Base-by-base conservation (phyloP, 1,140 invertebrate genomes). In the Meloidogyne chitwoodi region DNA sequence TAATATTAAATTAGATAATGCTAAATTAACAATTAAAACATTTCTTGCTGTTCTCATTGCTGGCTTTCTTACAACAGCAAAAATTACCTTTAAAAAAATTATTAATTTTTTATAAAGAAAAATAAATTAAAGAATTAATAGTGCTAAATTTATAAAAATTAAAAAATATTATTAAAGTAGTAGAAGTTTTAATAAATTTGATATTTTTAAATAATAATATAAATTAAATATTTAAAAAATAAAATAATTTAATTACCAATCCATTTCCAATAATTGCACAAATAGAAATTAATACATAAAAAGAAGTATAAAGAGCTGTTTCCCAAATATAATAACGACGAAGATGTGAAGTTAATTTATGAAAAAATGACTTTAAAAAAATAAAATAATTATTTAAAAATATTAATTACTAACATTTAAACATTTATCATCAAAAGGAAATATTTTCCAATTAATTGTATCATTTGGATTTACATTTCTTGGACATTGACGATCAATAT, bases 21-120 rank as follows among this genome's bases (percentile, higher is more conserved):
- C 87, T n/a, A 89, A 78, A 77, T 89, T 89, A 2, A 89, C 77
- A 74, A 89, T 89, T 6, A 87, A 67, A 70, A 88, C 83, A 79
- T 89, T 89, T 64, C 88, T 74, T 26, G 84, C 83, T 2, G 88
- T 88, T 68, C 88, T 81, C 78, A 87, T 80, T 26, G 79, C 70
- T 29, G 84, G 83, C 38, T 85, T 87, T 19, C 85, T 70, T 19
- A 82, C 74, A 2, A 89, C 86, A 38, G 88, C 82, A 62, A 83
- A 77, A 19, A 88, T 88, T 0, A 88, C 85, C 82, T 83, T 56
- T 56, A 56, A 56, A 48, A 48, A 48, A 48, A 48, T 19, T 19
- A 48, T 48, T 48, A 19, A 4, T 48, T 19, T 19, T 48, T 48
- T 19, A 48, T 48, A 19, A 19, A 48, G 5, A 48, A 56, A 4